A percentile compares a stretch with the other conserved stretches of the same genome.
Conservation (phyloP, 2,113 vertebrate genomes). For the Panthera uncia region DNA sequence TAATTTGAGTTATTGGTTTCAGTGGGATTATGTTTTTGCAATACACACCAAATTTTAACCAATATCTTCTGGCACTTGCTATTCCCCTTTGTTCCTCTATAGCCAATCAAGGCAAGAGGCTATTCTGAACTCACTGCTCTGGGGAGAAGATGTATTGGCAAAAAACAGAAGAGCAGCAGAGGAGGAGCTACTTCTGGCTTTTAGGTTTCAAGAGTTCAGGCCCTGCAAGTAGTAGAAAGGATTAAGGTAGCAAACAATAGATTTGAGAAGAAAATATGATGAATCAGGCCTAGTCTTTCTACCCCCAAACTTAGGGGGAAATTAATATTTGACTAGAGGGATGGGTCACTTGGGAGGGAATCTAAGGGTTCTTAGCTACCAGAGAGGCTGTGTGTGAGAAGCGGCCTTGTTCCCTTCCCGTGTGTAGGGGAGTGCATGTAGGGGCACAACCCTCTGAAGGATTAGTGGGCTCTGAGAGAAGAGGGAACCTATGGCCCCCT, state of each 20-base stretch:
- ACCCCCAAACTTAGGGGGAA: not conserved
- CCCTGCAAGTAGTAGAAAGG: not conserved
- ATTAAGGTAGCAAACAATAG: not conserved
- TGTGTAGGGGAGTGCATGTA: not conserved
- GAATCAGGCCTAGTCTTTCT: not conserved
- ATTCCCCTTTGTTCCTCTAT: not conserved
- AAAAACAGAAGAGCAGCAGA: not conserved
- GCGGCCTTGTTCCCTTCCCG: not conserved
- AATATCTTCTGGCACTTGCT: not conserved
- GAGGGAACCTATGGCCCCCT: not conserved
- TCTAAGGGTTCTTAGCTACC: not conserved
- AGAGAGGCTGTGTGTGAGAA: not conserved
- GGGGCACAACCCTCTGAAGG: not conserved
- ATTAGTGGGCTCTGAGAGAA: not conserved
- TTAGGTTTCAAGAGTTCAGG: not conserved
- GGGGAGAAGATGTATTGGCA: not conserved
- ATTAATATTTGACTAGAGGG: not conserved
- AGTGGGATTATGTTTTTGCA: slow-evolving; percentile 21
- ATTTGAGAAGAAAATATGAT: not conserved
- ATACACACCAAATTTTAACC: slow-evolving; percentile 20
- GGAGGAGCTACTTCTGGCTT: not conserved
- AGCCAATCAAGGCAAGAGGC: not conserved
- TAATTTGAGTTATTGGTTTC: slow-evolving; percentile 22
- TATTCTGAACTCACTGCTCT: not conserved
- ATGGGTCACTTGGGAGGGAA: not conserved